Evolutionary conservation across 2,797 vertebrate genomes (phyloP).

Genomic region (Gephyroberyx darwinii): DNA sequence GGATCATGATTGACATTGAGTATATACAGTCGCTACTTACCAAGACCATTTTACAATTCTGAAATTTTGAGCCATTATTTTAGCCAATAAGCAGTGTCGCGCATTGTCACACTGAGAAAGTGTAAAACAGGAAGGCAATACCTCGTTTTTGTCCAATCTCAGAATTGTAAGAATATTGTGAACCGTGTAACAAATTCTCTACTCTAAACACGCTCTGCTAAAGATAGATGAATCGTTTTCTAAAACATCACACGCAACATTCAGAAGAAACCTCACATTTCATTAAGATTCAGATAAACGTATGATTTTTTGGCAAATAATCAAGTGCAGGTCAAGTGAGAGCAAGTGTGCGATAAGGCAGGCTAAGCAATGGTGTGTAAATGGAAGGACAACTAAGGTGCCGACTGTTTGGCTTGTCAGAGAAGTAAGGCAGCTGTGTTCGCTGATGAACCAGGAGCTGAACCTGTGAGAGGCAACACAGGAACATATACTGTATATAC

Average conservation of each 20-base stretch:
- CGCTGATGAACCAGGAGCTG: slow-evolving; percentile 25
- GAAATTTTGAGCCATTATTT: too few relatives aligned
- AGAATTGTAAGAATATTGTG: slow-evolving; percentile 23
- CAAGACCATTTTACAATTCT: too few relatives aligned
- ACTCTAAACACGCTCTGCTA: slow-evolving; percentile 62
- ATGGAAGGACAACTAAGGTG: slow-evolving; percentile 34
- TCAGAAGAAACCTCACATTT: slow-evolving; percentile 56
- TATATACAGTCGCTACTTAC: too few relatives aligned
- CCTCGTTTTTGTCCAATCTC: not conserved
- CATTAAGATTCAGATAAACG: slow-evolving; percentile 58
- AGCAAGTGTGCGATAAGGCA: slow-evolving; percentile 36
- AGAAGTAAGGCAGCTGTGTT: slow-evolving; percentile 14
- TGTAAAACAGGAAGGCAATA: too few relatives aligned
- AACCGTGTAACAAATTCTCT: slow-evolving; percentile 49
- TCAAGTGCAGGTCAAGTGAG: slow-evolving; percentile 26
- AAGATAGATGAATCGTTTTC: slow-evolving; percentile 58
- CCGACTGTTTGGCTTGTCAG: slow-evolving; percentile 39
- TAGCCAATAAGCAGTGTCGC: too few relatives aligned
- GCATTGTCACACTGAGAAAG: too few relatives aligned
- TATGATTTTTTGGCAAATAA: slow-evolving; percentile 41
- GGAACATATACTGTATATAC: not conserved
- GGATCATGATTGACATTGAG: too few relatives aligned
- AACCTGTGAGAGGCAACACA: slow-evolving; percentile 13
- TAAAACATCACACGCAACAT: slow-evolving; percentile 42
- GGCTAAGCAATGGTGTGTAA: slow-evolving; percentile 2